Base-by-base conservation (phyloP, 2,888 invertebrate genomes). In the Phengaris arion region DNA sequence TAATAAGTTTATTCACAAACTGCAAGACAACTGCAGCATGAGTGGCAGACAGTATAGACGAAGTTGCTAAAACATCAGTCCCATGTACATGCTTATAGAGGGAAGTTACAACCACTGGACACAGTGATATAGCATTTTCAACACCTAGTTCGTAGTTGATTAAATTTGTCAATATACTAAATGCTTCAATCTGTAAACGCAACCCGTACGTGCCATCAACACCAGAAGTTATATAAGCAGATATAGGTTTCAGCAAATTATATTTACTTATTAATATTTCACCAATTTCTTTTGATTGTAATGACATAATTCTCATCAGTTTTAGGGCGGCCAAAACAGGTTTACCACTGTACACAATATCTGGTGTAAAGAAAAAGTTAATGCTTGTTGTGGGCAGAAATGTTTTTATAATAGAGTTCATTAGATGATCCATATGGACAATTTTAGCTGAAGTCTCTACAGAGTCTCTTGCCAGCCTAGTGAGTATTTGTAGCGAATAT, bases 401-500 rank as follows among this genome's bases (percentile, higher is more conserved):
- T 82, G 95, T 86, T 13, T 84, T 86, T 15, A 95, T 85, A 22
- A 97, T 92, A 15, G 90, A 88, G 2, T 94, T 89, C 79, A 98
- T 89, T 15, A 98, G 93, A 79, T 95, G 93, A 0, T 95, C 95
- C 79, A 94, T 95, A 70, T 94, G 91, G 13, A 95, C 89, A 76
- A 98, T 94, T 84, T 94, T 94, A 59, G 94, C 87, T 0, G 96
- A 95, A 75, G 95, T 94, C 79, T 96, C 94, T 64, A 94, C 89
- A 9, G 97, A 98, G 86, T 98, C 97, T 83, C 98, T 95, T 0
- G 96, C 95, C 59, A 98, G 87, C 79, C 98, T 95, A 74, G 95
- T 96, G 72, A 99, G 91, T 79, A 98, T 95, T 88, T 97, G 97
- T 74, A 98, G 85, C 74, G 96, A 95, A 79, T 96, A 96, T 15